Evolutionary conservation across 2,797 vertebrate species (phyloP), one percentile per base, ranked within the genome.

Genomic region (Phataginus tricuspis): DNA sequence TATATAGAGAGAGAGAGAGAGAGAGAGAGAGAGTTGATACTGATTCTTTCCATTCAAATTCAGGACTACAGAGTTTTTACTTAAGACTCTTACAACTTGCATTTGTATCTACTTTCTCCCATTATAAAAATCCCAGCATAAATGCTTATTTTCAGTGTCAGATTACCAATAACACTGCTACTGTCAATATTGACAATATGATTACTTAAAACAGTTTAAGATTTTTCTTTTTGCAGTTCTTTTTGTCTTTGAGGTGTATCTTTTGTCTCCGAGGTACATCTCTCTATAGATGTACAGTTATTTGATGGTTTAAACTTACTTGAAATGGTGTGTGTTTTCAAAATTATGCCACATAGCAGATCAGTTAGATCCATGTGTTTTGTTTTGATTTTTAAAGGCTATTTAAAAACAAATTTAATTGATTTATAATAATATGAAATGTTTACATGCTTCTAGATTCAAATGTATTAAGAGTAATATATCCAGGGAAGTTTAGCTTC

Each of bases 321-420:
- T 92, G 16, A 63, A 59, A 82, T 82, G 53, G 19, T 80, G 15
- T 89, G 21, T 93, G 23, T 66, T 49, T 86, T 39, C 13, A 12
- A 77, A n/a, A 61, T 84, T 87, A 84, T 78, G 25, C 42, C 39
- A 77, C 45, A 16, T 87, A 68, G 29, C 19, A 74, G 25, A 92
- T 78, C 42, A 91, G 57, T 87, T 84, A 90, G 75, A 90, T 25
- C 11, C 31, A 53, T 53, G 12, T 39, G 27, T 45, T 80, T 69
- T 77, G n/a, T 59, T 88, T 72, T 77, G 29, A 83, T 64, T 87
- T 96, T 90, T 59, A 59, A 16, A 51, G 82, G 27, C 21, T 77
- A 13, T 93, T 94, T 80, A 63, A 45, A 45, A 45, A 53, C 31
- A 80, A 91, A 91, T 87, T 86, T 88, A 86, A 72, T 51, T 74